These are phyloP conservation scores for Hydractinia echinata DNA, from an alignment of 30 jellyfish, hydroid and myxozoan species.

Conservation along the genomic window DNA sequence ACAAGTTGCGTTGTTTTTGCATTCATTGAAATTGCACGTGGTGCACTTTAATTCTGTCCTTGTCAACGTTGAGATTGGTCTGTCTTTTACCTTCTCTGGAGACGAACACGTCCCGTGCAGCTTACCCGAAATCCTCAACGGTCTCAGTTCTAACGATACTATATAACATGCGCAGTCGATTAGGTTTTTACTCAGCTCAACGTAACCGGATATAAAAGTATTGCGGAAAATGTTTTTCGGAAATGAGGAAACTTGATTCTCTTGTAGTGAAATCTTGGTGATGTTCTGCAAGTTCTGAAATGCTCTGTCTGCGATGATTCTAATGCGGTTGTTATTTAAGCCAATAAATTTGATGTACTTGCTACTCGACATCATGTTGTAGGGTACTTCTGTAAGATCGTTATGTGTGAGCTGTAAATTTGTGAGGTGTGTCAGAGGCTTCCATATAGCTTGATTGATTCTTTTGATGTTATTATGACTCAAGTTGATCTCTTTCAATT, in stretches of 20 bases:
- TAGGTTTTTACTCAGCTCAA: not conserved
- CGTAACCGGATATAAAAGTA: not conserved
- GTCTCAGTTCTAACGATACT: not conserved
- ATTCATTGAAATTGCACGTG: slow-evolving; percentile 9
- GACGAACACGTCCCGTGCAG: not conserved
- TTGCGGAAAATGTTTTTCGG: not conserved
- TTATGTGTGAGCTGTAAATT: not conserved
- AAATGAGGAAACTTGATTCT: not conserved
- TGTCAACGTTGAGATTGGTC: slow-evolving; percentile 5
- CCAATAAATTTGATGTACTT: slow-evolving; percentile 11
- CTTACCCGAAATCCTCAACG: not conserved
- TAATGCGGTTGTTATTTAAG: not conserved
- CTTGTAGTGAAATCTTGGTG: not conserved
- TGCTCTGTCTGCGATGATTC: not conserved
- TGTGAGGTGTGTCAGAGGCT: not conserved
- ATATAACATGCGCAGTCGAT: slow-evolving; percentile 8
- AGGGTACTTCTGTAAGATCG: not conserved
- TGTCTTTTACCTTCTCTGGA: not conserved
- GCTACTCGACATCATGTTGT: not conserved
- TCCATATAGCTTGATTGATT: not conserved
- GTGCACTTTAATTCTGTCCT: slow-evolving; percentile 24
- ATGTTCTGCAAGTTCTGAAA: slow-evolving; percentile 3
- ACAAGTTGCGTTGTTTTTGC: slow-evolving; percentile 21
- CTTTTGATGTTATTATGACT: slow-evolving; percentile 1
- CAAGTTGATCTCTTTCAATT: not conserved